A percentile compares a stretch with the other conserved stretches of the same genome.
Evolutionary conservation across 2,113 vertebrate species (phyloP).

Genomic region (Etheostoma spectabile): DNA sequence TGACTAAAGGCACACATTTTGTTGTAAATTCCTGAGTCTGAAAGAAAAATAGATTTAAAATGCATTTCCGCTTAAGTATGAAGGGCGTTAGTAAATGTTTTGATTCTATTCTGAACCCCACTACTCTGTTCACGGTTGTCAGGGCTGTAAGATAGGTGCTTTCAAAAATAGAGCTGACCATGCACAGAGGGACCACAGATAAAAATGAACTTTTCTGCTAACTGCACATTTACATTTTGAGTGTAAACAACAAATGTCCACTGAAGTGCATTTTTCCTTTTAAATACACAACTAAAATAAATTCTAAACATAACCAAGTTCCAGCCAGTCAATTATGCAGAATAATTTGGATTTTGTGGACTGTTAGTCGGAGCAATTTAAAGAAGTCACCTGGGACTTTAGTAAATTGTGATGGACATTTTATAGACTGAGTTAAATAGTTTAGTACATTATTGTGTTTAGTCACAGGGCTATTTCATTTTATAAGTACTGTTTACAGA

Average conservation of each 20-base stretch:
- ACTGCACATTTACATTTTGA: too few species aligned
- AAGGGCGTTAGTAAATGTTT: neutral
- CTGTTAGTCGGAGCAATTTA: neutral
- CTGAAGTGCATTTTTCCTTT: too few species aligned
- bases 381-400: neutral
- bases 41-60: too few species aligned
- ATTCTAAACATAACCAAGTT: neutral
- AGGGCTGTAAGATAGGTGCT: neutral
- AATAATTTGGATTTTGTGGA: neutral
- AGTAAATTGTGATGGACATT: neutral
- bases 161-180: neutral
- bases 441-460: neutral
- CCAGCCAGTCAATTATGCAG: neutral
- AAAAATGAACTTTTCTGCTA: too few species aligned
- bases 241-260: too few species aligned
- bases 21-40: too few species aligned
- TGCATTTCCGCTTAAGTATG: neutral
- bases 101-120: neutral
- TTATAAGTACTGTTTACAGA: neutral
- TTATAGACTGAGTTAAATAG: neutral
- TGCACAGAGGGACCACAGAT: neutral
- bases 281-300: neutral
- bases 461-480: neutral
- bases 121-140: neutral
- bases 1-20: neutral